phyloP scores from a whole-genome alignment of 1,140 invertebrate genomes.

The Rhagoletis pomonella region DNA sequence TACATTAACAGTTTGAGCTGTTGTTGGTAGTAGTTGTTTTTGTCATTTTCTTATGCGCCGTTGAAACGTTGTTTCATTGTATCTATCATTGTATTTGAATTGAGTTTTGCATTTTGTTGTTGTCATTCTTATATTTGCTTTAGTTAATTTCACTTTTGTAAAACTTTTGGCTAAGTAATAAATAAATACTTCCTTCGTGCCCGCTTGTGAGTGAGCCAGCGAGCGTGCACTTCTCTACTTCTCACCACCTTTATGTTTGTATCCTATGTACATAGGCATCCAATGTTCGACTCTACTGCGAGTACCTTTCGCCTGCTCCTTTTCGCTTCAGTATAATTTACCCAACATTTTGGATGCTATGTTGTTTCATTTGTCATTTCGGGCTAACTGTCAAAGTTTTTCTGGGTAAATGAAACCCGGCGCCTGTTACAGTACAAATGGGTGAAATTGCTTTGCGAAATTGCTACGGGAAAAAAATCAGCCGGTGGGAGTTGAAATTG shows the following conservation, averaged over 20 bases:
- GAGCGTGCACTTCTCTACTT: not conserved
- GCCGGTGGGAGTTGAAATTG: conserved; percentile 31
- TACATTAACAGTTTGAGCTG: not conserved
- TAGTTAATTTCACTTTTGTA: conserved; percentile 50
- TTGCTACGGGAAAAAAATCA: not conserved
- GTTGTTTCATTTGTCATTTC: conserved; percentile 52
- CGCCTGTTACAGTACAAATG: conserved; percentile 38
- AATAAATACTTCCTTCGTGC: conserved; percentile 45
- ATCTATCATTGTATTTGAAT: not conserved
- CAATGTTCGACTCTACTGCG: not conserved
- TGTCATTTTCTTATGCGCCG: not conserved
- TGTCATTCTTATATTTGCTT: conserved; percentile 13
- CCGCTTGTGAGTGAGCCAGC: conserved; percentile 8
- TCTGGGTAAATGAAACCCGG: conserved; percentile 47
- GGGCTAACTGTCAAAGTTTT: conserved; percentile 46
- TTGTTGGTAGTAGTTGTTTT: not conserved
- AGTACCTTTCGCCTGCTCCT: not conserved
- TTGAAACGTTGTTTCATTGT: conserved; percentile 1
- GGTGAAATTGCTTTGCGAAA: not conserved
- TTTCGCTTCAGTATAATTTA: not conserved
- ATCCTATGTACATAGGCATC: not conserved
- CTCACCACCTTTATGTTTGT: not conserved
- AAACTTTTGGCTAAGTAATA: conserved; percentile 52
- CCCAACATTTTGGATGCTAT: not conserved
- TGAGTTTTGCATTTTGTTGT: conserved; percentile 8